These are phyloP conservation scores for Danio kyathit DNA, from an alignment of 2,797 vertebrate species.

Conservation along the genomic window DNA sequence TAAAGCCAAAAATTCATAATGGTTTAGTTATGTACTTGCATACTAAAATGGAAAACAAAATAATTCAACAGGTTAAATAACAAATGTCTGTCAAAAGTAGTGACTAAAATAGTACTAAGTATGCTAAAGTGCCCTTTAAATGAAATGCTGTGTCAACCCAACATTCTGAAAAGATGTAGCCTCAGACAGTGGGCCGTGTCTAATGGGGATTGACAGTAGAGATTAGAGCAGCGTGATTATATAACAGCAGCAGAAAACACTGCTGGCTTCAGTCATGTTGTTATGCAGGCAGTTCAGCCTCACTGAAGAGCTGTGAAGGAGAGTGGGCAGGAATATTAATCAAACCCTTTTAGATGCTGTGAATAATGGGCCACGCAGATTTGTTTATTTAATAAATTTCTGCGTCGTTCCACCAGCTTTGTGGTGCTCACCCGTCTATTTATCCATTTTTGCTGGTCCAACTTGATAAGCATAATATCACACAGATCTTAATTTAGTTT, in stretches of 20 bases:
- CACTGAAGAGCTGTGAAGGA: neutral
- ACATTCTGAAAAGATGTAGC: too few species aligned
- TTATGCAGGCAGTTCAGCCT: slow-evolving; percentile 53
- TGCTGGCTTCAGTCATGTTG: slow-evolving; percentile 44
- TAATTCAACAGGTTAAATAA: too few species aligned
- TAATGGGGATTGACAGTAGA: slow-evolving; percentile 64
- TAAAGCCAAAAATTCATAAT: too few species aligned
- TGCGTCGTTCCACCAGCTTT: too few species aligned
- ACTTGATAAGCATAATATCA: too few species aligned
- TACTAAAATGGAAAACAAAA: too few species aligned
- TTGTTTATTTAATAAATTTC: neutral
- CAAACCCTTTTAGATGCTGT: neutral
- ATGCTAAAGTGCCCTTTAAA: neutral
- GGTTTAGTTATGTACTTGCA: too few species aligned
- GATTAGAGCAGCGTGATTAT: slow-evolving; percentile 64
- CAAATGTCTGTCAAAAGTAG: too few species aligned
- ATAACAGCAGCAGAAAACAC: slow-evolving; percentile 57
- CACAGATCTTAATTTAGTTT: too few species aligned
- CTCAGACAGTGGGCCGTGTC: slow-evolving; percentile 42
- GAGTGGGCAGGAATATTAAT: slow-evolving; percentile 40
- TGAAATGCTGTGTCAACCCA: neutral
- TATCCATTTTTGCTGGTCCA: too few species aligned
- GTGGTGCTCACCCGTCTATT: too few species aligned
- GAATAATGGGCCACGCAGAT: neutral
- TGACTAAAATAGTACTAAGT: too few species aligned